Conservation (phyloP, 2,113 vertebrate species). For the Amblyopsis rosae region DNA sequence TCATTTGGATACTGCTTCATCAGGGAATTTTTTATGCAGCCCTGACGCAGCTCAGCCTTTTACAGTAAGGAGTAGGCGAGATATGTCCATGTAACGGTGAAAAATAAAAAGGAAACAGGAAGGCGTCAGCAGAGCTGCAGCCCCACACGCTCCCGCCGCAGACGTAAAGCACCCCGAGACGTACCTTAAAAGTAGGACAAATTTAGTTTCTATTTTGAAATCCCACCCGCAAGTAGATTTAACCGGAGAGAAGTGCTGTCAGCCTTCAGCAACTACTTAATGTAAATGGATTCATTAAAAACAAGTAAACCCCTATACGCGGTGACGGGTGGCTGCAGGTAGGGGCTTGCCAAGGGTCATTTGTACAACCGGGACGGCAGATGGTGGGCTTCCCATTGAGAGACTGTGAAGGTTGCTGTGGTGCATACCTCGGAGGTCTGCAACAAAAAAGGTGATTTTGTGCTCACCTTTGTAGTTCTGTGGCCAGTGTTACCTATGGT, state of each 20-base stretch:
- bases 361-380: conserved; percentile 19
- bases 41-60: conserved; percentile 60
- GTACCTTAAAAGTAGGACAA: no score
- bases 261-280: not conserved
- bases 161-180: not conserved
- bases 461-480: conserved; percentile 42
- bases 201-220: no score
- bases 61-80: conserved; percentile 56
- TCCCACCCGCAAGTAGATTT: no score
- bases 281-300: not conserved
- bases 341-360: conserved; percentile 34
- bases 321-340: conserved; percentile 14
- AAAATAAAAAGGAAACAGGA: conserved; percentile 42
- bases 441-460: conserved; percentile 35
- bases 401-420: conserved; percentile 27
- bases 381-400: conserved; percentile 48
- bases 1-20: conserved; percentile 74
- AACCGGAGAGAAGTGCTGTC: no score
- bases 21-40: conserved; percentile 66
- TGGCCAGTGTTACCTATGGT: conserved; percentile 24
- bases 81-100: conserved; percentile 53
- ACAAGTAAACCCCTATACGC: conserved; percentile 11
- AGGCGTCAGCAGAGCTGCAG: conserved; percentile 28
- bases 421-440: conserved; percentile 19
- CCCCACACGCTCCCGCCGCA: conserved; percentile 23